Evolutionary conservation across 1,140 invertebrate genomes (phyloP), one percentile per base, ranked within the genome.

Genomic region (Zaprionus camerounensis): DNA sequence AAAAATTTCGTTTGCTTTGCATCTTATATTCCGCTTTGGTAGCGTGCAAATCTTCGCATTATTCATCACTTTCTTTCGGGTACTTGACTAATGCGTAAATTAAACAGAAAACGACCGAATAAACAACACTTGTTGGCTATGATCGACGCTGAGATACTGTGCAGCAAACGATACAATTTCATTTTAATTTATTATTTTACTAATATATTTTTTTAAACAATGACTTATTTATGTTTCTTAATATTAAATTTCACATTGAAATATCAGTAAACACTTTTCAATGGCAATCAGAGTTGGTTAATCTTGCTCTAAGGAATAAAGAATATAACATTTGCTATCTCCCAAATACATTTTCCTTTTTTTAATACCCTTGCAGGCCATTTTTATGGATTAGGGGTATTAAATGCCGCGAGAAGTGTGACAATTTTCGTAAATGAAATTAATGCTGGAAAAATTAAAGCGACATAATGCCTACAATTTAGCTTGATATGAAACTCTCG

Each of bases 1-100:
- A 41, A 56, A 82, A 67, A 58, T 76, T 71, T 77, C 65, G 71
- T 59, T 81, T 80, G 76, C 67, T 82, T 86, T 86, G 83, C 82
- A 86, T 82, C 76, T 79, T 51, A 63, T 81, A 78, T 84, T 34
- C 70, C 71, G 44, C 57, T 62, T 62, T 68, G 57, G 78, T 71
- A 77, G 80, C 83, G 77, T 84, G 84, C 85, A 84, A 87, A 88
- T 88, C 84, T 88, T 49, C 24, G 55, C 75, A 73, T 66, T 79
- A 73, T 66, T 76, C 71, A 73, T 75, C 80, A 79, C 85, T 88
- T 87, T 87, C 84, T 87, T 88, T 88, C 55, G 79, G 84, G 78
- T 81, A 87, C 81, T 88, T 76, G 81, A 71, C 85, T 87, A 87
- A 84, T 87, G 84, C 78, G 85, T 84, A 84, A 88, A 79, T 88